phyloP scores from a whole-genome alignment of 2,888 invertebrate genomes.

The Tiliacea citrago region DNA sequence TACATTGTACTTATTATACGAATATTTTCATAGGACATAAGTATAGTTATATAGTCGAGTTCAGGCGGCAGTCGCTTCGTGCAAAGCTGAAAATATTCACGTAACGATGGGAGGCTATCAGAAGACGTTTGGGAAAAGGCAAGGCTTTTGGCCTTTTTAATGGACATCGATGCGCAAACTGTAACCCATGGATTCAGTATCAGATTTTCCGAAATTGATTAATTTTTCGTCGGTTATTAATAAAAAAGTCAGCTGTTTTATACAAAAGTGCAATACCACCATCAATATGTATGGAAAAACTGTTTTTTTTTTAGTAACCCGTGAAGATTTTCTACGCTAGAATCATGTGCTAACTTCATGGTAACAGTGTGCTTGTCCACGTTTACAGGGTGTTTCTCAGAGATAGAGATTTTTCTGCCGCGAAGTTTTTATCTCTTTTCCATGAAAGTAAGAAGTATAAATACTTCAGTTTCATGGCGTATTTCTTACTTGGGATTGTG shows the following conservation, averaged over 20 bases:
- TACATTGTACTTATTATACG: not conserved
- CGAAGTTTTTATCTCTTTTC: too few species aligned
- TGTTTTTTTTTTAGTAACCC: not conserved
- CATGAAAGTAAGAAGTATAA: too few species aligned
- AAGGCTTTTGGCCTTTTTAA: constrained; percentile 11
- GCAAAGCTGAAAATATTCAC: not conserved
- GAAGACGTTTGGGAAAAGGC: constrained; percentile 37
- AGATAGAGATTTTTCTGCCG: too few species aligned
- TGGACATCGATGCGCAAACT: too few species aligned
- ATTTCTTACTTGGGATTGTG: too few species aligned
- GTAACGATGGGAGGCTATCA: constrained; percentile 18
- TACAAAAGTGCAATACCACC: not conserved
- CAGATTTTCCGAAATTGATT: too few species aligned
- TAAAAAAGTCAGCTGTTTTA: not conserved
- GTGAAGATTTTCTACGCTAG: not conserved
- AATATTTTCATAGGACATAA: not conserved
- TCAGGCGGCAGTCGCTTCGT: not conserved
- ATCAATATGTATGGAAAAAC: not conserved
- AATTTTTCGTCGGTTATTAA: too few species aligned
- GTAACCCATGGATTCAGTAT: not conserved
- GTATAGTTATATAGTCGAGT: constrained; percentile 14
- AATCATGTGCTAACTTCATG: not conserved
- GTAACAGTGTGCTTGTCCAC: not conserved
- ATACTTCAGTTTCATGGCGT: too few species aligned
- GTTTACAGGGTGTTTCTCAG: too few species aligned